Evolutionary conservation across 2,113 vertebrate genomes (phyloP), one percentile per base, ranked within the genome.

Genomic region (Malurus alboscapulatus): DNA sequence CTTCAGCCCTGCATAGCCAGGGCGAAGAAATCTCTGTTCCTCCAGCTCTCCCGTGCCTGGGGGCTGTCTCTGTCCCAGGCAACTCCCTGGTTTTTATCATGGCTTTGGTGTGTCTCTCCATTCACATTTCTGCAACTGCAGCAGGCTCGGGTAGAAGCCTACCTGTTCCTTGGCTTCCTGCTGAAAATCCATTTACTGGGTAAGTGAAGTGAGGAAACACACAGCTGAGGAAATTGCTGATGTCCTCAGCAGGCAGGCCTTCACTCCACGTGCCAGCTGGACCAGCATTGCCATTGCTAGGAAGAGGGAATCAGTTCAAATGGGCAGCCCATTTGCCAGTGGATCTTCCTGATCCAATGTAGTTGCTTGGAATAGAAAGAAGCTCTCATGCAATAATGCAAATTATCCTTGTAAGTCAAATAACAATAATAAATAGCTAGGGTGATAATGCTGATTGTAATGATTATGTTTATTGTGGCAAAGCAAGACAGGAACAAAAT

Each of bases 381-480:
- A 34, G 44, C 44, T 59, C 16, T 87, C 84, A 71, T 67, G 61
- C 3, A 7, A 48, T 65, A 86, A 77, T 67, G 68, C 42, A 78
- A 91, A 92, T 94, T 59, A 72, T 51, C 61, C 38, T 45, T 38
- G 2, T 53, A 87, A 87, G 26, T 87, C 77, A 78, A 92, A 91
- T 75, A 95, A 71, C n/a, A 51, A 3, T 81, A 78, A 87, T 82
- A 94, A 95, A 95, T 68, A 87, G 36, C 30, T 48, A 57, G 67
- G 50, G 71, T 87, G 38, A 62, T 87, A 94, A 50, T 2, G 9
- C 65, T 61, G 75, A 85, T 77, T 68, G 42, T 65, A 79, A 73
- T 87, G 74, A 92, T 67, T 71, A 12, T 3, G 3, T 84, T 95
- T 94, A 79, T 76, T 68, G 54, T 15, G n/a, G 69, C 66, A 91